Base-by-base conservation (phyloP, 1,140 invertebrate genomes). In the Zaprionus gabonicus region DNA sequence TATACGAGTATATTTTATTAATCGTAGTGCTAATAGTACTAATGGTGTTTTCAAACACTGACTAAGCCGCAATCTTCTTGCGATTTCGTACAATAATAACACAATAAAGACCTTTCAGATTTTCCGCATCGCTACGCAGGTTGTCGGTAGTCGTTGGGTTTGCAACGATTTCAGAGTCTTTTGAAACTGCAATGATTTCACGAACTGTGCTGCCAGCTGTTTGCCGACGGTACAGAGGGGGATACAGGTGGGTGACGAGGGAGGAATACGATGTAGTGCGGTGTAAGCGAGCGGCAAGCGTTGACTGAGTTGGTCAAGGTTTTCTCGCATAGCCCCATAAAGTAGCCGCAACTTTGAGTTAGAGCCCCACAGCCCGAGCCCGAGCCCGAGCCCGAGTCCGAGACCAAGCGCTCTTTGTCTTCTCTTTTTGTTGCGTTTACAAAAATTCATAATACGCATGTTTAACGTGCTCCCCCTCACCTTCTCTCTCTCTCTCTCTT, bases 281-380 rank as follows among this genome's bases (percentile, higher is more conserved):
- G 46, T 41, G 46, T 51, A 51, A 46, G 27, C 60, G 41, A 58
- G 63, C 53, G 64, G 49, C 34, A 59, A 68, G 67, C 73, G 56
- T 44, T 72, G 57, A 65, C 49, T 86, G 80, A 87, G 83, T 88
- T 87, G 81, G 84, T 87, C 83, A 87, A 87, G 83, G 83, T 84
- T 81, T 46, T 78, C 65, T 51, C 62, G 55, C 58, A 72, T 83
- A 74, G 83, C 83, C 70, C 44, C 70, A 72, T 76, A 76, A 76
- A 76, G 73, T 76, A 76, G 73, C 73, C 73, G 5, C 73, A 68
- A 72, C 70, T 59, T 55, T 49, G 36, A 41, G 70, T 66, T 58
- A 58, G 38, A 72, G 63, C 46, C 46, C 41, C 31, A 34, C 31
- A 34, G 31, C 31, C 31, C 46, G n/a, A 20, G n/a, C 41, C 41